Percentiles rank a stretch among this genome's conserved stretches.
phyloP scores from a whole-genome alignment of 2,888 invertebrate genomes.

The Gymnoscelis rufifasciata region DNA sequence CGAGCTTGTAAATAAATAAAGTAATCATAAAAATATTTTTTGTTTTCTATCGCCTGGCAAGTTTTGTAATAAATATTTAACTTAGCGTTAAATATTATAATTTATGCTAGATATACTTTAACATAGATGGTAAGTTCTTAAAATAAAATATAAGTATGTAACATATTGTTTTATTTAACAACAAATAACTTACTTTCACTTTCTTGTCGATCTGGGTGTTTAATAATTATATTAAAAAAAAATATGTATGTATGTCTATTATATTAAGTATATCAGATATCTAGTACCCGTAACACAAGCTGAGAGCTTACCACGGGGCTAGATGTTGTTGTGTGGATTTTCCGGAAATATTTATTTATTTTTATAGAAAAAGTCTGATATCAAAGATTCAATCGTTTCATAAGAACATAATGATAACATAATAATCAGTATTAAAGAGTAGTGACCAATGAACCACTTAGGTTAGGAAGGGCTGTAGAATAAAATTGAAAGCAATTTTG shows the following conservation, averaged over 20 bases:
- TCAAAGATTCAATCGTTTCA: too few species aligned
- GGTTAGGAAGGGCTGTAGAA: too few species aligned
- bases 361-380: too few species aligned
- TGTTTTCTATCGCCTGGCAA: slow-evolving; percentile 13
- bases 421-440: too few species aligned
- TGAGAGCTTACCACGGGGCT: neutral
- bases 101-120: slow-evolving; percentile 11
- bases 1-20: slow-evolving; percentile 1
- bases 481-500: too few species aligned
- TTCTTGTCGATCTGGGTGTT: neutral
- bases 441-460: too few species aligned
- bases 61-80: slow-evolving; percentile 11
- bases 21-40: neutral
- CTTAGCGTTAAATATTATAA: slow-evolving; percentile 13
- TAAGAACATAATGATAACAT: too few species aligned
- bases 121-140: slow-evolving; percentile 18
- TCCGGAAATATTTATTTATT: neutral
- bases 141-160: slow-evolving; percentile 15
- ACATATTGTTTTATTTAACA: slow-evolving; percentile 1
- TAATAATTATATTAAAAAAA: neutral
- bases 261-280: neutral
- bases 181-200: too few species aligned
- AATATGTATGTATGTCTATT: neutral
- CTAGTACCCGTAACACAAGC: neutral
- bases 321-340: neutral